Evolutionary conservation across 2,113 vertebrate genomes (phyloP).

Genomic region (Tringa solitaria): DNA sequence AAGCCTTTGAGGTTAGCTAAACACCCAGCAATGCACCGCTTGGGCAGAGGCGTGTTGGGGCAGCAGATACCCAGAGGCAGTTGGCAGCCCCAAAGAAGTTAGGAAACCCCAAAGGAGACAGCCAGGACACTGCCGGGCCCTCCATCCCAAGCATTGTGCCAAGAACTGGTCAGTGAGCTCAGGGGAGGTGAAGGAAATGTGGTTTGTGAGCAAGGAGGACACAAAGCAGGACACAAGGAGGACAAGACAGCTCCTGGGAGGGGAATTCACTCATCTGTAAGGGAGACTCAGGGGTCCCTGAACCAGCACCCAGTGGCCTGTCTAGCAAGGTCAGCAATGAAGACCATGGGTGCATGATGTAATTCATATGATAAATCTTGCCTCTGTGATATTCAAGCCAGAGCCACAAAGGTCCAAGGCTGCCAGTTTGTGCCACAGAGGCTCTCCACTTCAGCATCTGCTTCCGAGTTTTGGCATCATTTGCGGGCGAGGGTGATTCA

Average conservation of each 20-base stretch:
- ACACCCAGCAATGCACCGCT: background rate
- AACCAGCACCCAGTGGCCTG: background rate
- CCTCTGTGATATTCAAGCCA: background rate
- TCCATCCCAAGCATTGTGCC: background rate
- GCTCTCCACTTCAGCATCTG: background rate
- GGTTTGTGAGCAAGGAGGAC: background rate
- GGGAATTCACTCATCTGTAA: background rate
- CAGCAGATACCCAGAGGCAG: background rate
- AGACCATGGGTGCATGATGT: background rate
- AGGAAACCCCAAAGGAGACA: background rate
- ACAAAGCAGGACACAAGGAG: background rate
- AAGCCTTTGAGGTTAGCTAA: background rate
- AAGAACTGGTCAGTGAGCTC: background rate
- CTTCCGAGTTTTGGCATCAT: background rate
- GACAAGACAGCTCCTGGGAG: background rate
- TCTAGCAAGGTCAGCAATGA: background rate
- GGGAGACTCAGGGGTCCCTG: background rate
- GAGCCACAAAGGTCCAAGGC: background rate
- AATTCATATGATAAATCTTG: background rate
- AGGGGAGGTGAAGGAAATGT: background rate
- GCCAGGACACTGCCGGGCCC: background rate
- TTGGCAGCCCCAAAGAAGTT: background rate
- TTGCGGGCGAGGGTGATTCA: background rate
- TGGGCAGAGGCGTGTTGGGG: background rate
- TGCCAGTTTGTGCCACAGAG: background rate